phyloP scores from a whole-genome alignment of 2,888 invertebrate genomes.

The Ferdinandea cuprea region DNA sequence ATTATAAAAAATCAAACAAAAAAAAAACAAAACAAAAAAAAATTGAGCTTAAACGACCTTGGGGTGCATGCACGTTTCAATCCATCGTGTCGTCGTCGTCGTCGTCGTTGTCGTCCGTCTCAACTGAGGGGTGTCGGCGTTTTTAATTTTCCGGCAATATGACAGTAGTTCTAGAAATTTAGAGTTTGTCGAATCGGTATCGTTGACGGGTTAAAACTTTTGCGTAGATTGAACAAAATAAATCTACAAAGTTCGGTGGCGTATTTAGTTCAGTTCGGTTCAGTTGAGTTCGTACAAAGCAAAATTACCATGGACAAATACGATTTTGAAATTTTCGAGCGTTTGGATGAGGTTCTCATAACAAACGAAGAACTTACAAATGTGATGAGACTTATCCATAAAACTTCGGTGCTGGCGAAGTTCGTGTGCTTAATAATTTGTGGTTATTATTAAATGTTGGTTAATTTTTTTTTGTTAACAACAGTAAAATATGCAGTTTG shows the following conservation, averaged over 20 bases:
- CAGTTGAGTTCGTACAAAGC: constrained; percentile 5
- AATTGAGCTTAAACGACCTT: constrained; percentile 47
- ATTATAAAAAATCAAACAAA: constrained; percentile 30
- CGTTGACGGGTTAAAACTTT: constrained; percentile 24
- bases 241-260: too few relatives aligned
- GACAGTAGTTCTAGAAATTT: constrained; percentile 55
- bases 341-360: constrained; percentile 69
- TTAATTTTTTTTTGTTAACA: too few relatives aligned
- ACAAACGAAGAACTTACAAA: constrained; percentile 59
- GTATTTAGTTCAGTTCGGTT: background rate
- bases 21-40: constrained; percentile 12
- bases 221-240: background rate
- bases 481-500: too few relatives aligned
- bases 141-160: constrained; percentile 39
- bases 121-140: constrained; percentile 30
- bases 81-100: too few relatives aligned
- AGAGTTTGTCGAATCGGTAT: constrained; percentile 34
- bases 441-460: constrained; percentile 30
- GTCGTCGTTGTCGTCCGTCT: too few relatives aligned
- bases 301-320: constrained; percentile 65
- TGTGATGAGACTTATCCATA: constrained; percentile 52
- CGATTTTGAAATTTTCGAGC: constrained; percentile 66
- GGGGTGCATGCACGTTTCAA: constrained; percentile 44
- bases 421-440: constrained; percentile 59
- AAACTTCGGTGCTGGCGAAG: constrained; percentile 55